Percentiles rank a stretch among this genome's conserved stretches.
Conservation (phyloP, 2,797 vertebrate species). For the Sardinella longiceps region DNA sequence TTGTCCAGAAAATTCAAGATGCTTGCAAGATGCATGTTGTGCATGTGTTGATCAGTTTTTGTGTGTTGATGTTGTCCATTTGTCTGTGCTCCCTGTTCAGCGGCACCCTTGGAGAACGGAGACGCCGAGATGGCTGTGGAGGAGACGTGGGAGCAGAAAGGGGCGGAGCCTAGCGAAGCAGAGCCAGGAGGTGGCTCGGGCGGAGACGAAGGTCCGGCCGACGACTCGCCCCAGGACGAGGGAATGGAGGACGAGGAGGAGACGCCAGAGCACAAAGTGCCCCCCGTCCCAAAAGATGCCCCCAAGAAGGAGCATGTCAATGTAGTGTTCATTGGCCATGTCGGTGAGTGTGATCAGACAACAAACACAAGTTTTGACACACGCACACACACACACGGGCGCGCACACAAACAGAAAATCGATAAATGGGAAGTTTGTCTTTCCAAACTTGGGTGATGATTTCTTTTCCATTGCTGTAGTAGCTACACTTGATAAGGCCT, state of each 20-base stretch:
- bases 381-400: no score
- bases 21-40: no score
- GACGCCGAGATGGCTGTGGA: conserved; percentile 88
- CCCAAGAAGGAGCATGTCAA: conserved; percentile 98
- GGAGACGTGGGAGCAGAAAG: conserved; percentile 97
- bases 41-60: neutral
- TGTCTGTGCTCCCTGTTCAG: conserved; percentile 6
- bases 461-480: no score
- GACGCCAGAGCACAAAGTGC: conserved; percentile 83
- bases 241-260: conserved; percentile 94
- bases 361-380: no score
- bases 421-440: no score
- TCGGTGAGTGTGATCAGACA: conserved; percentile 82
- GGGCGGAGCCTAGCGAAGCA: conserved; percentile 83
- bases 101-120: conserved; percentile 87
- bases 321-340: conserved; percentile 98
- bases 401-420: no score
- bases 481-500: no score
- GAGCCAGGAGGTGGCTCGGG: conserved; percentile 80
- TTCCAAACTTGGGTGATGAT: no score
- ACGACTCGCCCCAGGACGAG: conserved; percentile 55
- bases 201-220: conserved; percentile 73
- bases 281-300: conserved; percentile 83
- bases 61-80: neutral
- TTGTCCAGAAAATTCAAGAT: no score